A percentile compares a stretch with the other conserved stretches of the same genome.
Evolutionary conservation across 1,140 invertebrate genomes (phyloP).

Genomic region (Drosophila sturtevanti): DNA sequence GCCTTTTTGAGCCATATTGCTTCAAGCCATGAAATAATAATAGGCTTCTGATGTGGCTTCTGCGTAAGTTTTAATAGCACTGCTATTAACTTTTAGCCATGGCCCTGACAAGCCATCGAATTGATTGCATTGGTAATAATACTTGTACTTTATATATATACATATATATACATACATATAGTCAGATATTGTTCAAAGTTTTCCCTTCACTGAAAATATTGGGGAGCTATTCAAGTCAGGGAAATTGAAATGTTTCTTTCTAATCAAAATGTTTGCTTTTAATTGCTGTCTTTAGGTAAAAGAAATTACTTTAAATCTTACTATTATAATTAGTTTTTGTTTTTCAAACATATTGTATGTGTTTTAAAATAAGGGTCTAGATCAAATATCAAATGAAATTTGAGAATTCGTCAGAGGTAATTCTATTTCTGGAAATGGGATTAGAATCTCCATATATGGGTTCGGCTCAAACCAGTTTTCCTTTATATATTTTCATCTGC

Average conservation of each 20-base stretch:
- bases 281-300: too few species aligned
- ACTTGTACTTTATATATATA: slow-evolving; percentile 2
- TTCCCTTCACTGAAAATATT: slow-evolving; percentile 44
- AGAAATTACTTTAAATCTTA: too few species aligned
- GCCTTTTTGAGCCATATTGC: slow-evolving; percentile 38
- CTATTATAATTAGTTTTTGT: too few species aligned
- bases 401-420: not conserved
- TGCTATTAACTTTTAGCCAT: slow-evolving; percentile 70
- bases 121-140: slow-evolving; percentile 55
- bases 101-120: slow-evolving; percentile 42
- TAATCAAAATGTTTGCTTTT: not conserved
- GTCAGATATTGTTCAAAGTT: not conserved
- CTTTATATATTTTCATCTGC: not conserved
- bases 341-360: not conserved
- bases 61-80: slow-evolving; percentile 59
- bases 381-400: not conserved
- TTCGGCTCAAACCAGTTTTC: not conserved
- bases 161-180: too few species aligned
- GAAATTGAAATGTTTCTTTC: not conserved
- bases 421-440: not conserved
- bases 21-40: slow-evolving; percentile 75
- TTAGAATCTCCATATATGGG: not conserved
- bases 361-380: not conserved
- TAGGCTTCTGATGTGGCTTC: slow-evolving; percentile 27
- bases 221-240: slow-evolving; percentile 30